A percentile compares a stretch with the other conserved stretches of the same genome.
phyloP scores from a whole-genome alignment of 1,140 invertebrate genomes.

The Thaumetopoea pityocampa region DNA sequence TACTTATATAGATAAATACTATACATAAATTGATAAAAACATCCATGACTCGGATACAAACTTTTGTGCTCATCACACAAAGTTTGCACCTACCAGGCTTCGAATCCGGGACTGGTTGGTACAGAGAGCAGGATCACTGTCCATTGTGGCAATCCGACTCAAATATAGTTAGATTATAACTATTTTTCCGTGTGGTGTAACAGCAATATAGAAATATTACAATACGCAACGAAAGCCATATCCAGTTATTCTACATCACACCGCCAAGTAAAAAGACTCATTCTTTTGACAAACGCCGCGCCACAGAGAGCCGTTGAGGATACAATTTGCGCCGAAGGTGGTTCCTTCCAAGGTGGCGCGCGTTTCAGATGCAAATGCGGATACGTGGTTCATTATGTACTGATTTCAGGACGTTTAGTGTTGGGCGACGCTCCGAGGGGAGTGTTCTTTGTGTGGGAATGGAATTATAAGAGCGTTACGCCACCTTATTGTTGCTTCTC shows the following conservation, averaged over 20 bases:
- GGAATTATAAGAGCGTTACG: conserved; percentile 12
- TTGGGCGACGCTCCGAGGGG: conserved; percentile 3
- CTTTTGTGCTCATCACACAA: no score
- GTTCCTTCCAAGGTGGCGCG: conserved; percentile 30
- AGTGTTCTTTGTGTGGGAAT: conserved; percentile 9
- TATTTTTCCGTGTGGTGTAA: neutral
- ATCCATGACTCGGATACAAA: no score
- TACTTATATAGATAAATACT: no score
- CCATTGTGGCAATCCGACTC: no score
- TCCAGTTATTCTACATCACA: neutral
- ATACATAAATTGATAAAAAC: no score
- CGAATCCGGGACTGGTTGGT: no score
- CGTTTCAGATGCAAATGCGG: conserved; percentile 50
- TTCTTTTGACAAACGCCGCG: conserved; percentile 45
- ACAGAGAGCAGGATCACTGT: no score
- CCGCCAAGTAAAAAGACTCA: conserved; percentile 34
- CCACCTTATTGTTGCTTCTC: neutral
- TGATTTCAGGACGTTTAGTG: conserved; percentile 43
- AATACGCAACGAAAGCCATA: neutral
- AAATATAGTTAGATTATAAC: no score
- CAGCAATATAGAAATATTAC: conserved; percentile 1
- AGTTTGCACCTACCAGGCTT: no score
- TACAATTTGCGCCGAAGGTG: conserved; percentile 42
- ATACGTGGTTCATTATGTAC: conserved; percentile 45
- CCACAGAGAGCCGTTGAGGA: conserved; percentile 21